Evolutionary conservation across 2,888 invertebrate genomes (phyloP), one percentile per base, ranked within the genome.

Genomic region (Axea sp.): DNA sequence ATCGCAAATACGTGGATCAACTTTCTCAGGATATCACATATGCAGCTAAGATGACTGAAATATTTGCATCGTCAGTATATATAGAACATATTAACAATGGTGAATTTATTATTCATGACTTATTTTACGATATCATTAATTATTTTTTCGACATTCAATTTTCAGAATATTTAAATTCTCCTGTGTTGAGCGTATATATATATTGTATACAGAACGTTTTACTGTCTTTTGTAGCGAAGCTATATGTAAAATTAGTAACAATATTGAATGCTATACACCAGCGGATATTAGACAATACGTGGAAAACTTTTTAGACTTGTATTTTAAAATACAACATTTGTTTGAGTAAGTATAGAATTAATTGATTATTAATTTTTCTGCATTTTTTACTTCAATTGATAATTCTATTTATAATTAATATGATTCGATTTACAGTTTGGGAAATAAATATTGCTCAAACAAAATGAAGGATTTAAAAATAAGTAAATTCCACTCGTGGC

Each of bases 291-390:
- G n/a, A 9, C 0, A 8, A 6, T 41, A 9, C 3, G 15, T 30
- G 7, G 41, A 49, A n/a, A 2, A 14, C 0, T 11, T 62, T 30
- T 31, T 49, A 2, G 28, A 62, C 3, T 30, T 62, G 3, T 62
- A 62, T 12, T 62, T 41, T 2, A 24, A 39, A 11, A 3, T 62
- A 0, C 2, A 62, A 24, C 0, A 24, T 0, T 62, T 62, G 2
- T 22, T 30, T 22, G 14, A 41, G 62, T 62, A 26, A 41, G 49
- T 60, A 6, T 19, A 19, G 24, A 24, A 26, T 64, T n/a, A 33
- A n/a, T n/a, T n/a, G n/a, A n/a, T n/a, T n/a, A n/a, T n/a, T n/a
- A n/a, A n/a, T n/a, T n/a, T n/a, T n/a, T n/a, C n/a, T n/a, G n/a
- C n/a, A n/a, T n/a, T n/a, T n/a, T n/a, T n/a, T n/a, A n/a, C n/a